These are phyloP conservation scores for Formica exsecta DNA, from an alignment of 1,140 invertebrate genomes.

Conservation along the genomic window DNA sequence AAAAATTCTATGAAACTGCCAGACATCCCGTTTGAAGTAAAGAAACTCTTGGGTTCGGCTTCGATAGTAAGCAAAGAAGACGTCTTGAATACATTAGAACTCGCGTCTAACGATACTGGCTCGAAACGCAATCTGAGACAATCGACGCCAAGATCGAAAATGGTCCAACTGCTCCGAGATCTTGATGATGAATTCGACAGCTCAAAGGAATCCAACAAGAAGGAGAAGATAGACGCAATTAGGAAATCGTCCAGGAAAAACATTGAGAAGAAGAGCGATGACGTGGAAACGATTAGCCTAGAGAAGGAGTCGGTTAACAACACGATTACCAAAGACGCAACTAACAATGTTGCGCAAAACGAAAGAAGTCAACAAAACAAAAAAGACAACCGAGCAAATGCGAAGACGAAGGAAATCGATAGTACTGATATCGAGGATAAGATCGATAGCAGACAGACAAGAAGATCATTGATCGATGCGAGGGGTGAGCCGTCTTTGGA, in stretches of 20 bases:
- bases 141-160: constrained; percentile 76
- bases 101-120: constrained; percentile 37
- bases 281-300: not conserved
- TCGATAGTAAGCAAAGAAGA: constrained; percentile 59
- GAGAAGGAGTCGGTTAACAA: constrained; percentile 29
- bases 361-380: constrained; percentile 28
- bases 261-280: constrained; percentile 70
- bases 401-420: not conserved
- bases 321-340: not conserved
- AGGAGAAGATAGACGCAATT: constrained; percentile 53
- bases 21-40: constrained; percentile 74
- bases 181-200: constrained; percentile 12
- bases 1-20: constrained; percentile 34
- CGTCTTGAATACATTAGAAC: constrained; percentile 63
- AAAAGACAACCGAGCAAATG: constrained; percentile 1
- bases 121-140: constrained; percentile 65
- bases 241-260: constrained; percentile 79
- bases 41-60: constrained; percentile 68
- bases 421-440: constrained; percentile 10
- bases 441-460: constrained; percentile 55
- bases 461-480: constrained; percentile 32
- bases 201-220: constrained; percentile 27
- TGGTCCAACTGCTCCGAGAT: not conserved
- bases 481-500: constrained; percentile 22
- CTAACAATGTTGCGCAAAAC: not conserved